These are phyloP conservation scores for Stenodera caucasica DNA, from an alignment of 2,888 invertebrate species.

Conservation along the genomic window DNA sequence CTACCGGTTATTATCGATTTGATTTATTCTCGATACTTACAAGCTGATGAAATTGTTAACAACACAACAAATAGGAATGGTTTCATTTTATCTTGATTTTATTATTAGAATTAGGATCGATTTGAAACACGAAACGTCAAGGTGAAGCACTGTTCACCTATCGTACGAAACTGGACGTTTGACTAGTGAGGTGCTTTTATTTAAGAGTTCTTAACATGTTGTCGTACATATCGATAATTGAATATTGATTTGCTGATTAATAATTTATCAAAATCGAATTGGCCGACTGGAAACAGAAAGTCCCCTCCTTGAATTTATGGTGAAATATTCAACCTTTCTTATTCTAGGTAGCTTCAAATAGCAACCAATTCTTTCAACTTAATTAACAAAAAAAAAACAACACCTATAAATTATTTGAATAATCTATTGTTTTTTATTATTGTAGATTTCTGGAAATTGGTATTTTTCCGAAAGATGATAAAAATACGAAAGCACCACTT, in stretches of 20 bases:
- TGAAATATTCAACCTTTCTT: constrained; percentile 38
- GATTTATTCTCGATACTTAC: constrained; percentile 37
- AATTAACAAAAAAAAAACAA: background rate
- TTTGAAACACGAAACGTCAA: constrained; percentile 11
- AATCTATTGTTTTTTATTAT: no score
- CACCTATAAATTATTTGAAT: background rate
- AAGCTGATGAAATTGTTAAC: constrained; percentile 36
- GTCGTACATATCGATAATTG: constrained; percentile 32
- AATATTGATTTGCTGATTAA: constrained; percentile 12
- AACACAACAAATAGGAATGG: constrained; percentile 36
- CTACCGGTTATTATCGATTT: background rate
- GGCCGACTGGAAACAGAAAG: constrained; percentile 22
- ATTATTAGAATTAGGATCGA: constrained; percentile 21
- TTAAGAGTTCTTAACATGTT: constrained; percentile 46
- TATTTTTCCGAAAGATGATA: no score
- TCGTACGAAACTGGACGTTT: constrained; percentile 44
- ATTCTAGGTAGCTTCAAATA: constrained; percentile 6
- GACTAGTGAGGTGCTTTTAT: constrained; percentile 40
- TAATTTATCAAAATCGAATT: constrained; percentile 12
- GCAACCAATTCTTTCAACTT: background rate
- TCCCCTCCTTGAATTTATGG: constrained; percentile 23
- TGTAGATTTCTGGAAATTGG: no score
- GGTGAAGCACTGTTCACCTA: constrained; percentile 46
- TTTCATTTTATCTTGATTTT: constrained; percentile 37
- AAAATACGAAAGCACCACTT: background rate